Conservation (phyloP, 2,113 vertebrate genomes). For the Bos javanicus region DNA sequence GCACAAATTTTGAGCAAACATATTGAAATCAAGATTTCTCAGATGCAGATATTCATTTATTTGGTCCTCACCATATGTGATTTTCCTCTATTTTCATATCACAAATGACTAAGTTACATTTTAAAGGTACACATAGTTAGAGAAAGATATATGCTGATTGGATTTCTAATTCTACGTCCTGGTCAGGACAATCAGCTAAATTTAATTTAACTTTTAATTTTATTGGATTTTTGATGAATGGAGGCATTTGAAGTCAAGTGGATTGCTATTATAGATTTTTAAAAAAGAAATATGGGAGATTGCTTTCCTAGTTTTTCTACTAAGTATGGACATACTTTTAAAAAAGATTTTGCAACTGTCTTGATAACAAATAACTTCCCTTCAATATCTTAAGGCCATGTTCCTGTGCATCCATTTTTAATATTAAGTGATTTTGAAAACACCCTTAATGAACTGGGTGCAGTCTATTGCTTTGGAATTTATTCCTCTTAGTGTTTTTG, state of each 20-base stretch:
- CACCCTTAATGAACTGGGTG: background rate
- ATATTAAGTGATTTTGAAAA: conserved; percentile 24
- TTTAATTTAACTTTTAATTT: conserved; percentile 65
- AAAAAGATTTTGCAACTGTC: background rate
- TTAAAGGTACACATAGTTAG: conserved; percentile 20
- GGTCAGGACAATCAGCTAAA: conserved; percentile 32
- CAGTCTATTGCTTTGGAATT: background rate
- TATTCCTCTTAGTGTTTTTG: background rate
- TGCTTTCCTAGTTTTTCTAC: conserved; percentile 27
- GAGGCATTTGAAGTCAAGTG: conserved; percentile 46
- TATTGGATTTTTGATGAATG: conserved; percentile 46
- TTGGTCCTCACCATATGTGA: background rate
- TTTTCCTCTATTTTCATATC: conserved; percentile 41
- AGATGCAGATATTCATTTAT: background rate
- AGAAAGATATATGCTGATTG: conserved; percentile 49
- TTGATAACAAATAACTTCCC: conserved; percentile 1
- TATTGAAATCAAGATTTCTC: background rate
- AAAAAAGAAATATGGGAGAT: background rate
- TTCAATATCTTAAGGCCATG: background rate
- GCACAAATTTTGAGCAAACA: background rate
- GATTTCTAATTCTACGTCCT: conserved; percentile 45
- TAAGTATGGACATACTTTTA: background rate
- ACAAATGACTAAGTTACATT: conserved; percentile 30
- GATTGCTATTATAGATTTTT: conserved; percentile 51
- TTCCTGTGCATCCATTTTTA: background rate